These are phyloP conservation scores for Macroramphosus scolopax DNA, from an alignment of 2,797 vertebrate species.

Conservation along the genomic window DNA sequence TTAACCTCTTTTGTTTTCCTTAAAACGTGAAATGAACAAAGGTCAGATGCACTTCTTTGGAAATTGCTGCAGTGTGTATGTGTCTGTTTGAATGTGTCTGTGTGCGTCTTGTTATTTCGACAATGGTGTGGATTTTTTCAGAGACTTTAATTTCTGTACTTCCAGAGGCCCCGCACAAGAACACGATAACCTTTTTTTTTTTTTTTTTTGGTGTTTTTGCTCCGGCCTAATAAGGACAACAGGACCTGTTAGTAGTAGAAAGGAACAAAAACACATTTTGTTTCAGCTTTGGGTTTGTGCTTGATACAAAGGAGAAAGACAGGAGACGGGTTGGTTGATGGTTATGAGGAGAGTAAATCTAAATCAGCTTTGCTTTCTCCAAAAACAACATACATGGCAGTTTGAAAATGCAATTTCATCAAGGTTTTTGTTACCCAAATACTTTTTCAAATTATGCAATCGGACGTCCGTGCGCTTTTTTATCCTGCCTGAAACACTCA, in stretches of 20 bases:
- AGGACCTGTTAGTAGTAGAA: conserved; percentile 16
- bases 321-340: conserved; percentile 2
- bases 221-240: conserved; percentile 28
- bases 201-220: conserved; percentile 26
- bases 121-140: conserved; percentile 29
- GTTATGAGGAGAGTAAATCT: no score
- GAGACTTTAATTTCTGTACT: conserved; percentile 34
- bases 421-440: no score
- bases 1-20: conserved; percentile 26
- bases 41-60: conserved; percentile 61
- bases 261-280: conserved; percentile 26
- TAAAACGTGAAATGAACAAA: conserved; percentile 58
- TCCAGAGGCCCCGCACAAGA: conserved; percentile 33
- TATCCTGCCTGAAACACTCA: conserved; percentile 11
- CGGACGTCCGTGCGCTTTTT: conserved; percentile 25
- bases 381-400: neutral
- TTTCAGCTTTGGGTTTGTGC: no score
- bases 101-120: conserved; percentile 38
- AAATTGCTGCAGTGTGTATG: conserved; percentile 52
- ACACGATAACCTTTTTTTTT: conserved; percentile 22
- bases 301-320: neutral
- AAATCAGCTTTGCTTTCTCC: conserved; percentile 4
- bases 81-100: conserved; percentile 7
- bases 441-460: conserved; percentile 35
- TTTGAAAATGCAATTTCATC: conserved; percentile 28